phyloP scores from a whole-genome alignment of 2,113 vertebrate genomes.

The Pycnonotus jocosus region DNA sequence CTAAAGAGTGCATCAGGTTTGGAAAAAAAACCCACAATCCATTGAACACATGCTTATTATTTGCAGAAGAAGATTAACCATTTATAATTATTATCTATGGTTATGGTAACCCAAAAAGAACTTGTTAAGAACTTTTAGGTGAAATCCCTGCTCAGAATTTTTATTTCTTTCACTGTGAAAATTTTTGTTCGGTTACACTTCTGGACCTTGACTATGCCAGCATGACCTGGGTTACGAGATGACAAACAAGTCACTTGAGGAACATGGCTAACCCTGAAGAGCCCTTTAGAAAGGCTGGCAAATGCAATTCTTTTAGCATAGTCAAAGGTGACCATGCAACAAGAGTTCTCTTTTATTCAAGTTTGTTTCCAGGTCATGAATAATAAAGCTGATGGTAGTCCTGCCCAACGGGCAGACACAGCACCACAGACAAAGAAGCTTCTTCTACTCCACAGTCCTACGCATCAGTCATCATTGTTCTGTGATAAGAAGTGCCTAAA shows the following conservation, averaged over 20 bases:
- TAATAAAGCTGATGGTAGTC: not conserved
- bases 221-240: not conserved
- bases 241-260: not conserved
- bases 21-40: not conserved
- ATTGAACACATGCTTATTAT: not conserved
- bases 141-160: not conserved
- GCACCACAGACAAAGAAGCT: not conserved
- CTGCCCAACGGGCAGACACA: not conserved
- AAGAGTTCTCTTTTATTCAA: not conserved
- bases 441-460: not conserved
- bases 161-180: not conserved
- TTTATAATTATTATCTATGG: not conserved
- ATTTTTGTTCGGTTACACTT: not conserved
- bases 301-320: not conserved
- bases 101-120: not conserved
- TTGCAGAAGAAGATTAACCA: not conserved
- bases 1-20: not conserved
- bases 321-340: not conserved
- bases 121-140: not conserved
- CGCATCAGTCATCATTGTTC: not conserved
- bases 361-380: not conserved
- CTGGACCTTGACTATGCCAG: not conserved
- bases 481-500: not conserved
- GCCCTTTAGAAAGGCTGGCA: not conserved
- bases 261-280: not conserved